Percentiles rank a stretch among this genome's conserved stretches.
phyloP scores from a whole-genome alignment of 2,888 invertebrate genomes.

The Mimachlamys varia region DNA sequence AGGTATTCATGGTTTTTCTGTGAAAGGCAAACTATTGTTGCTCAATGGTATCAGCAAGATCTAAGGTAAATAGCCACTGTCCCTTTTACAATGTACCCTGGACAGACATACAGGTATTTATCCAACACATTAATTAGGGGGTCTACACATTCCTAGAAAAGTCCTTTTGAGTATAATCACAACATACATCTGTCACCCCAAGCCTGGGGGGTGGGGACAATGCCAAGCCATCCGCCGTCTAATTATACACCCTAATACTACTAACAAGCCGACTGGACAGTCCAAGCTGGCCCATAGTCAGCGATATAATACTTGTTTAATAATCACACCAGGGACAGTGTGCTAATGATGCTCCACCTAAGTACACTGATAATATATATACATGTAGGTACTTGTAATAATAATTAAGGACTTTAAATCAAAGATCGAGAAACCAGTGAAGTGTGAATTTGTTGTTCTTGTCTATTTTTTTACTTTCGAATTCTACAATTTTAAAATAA shows the following conservation, averaged over 20 bases:
- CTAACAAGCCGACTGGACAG: neutral
- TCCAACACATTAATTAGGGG: neutral
- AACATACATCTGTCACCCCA: conserved; percentile 4
- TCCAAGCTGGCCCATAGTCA: neutral
- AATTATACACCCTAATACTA: conserved; percentile 13
- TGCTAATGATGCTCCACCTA: no score
- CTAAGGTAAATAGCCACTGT: neutral
- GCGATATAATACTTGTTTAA: no score
- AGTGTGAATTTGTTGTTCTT: no score
- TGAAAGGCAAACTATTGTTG: neutral
- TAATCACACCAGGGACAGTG: no score
- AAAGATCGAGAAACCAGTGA: no score
- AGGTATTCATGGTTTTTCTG: neutral
- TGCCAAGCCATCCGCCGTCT: neutral
- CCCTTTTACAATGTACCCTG: neutral
- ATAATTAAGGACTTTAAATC: no score
- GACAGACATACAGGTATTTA: neutral
- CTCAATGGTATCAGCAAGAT: neutral
- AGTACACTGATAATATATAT: no score
- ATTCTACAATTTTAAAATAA: no score
- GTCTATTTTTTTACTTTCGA: no score
- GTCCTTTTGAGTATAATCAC: neutral
- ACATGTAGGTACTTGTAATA: no score
- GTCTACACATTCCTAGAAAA: neutral
- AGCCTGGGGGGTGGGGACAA: neutral